Evolutionary conservation across 2,888 invertebrate genomes (phyloP), one percentile per base, ranked within the genome.

Genomic region (Trileptium ribeirensis): DNA sequence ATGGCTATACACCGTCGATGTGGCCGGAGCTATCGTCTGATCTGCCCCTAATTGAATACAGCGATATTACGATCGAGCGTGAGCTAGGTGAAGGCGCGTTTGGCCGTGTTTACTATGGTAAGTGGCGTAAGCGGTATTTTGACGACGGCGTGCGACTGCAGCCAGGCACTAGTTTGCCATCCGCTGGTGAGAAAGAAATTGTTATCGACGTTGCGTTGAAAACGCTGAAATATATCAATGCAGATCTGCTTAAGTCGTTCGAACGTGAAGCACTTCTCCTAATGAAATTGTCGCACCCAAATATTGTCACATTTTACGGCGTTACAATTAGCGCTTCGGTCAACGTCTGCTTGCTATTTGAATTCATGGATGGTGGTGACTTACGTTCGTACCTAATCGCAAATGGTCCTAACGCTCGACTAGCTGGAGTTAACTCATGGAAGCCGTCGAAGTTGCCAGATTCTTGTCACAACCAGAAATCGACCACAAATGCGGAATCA

Each of bases 11-110:
- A 15, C 51, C 8, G 51, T 8, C 51, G 24, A 8, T 24, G 8
- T 51, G 51, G 51, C 24, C 24, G 8, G 24, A 51, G 24, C 8
- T 51, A 8, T 51, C 51, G 24, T 8, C 8, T 51, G 24, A 51
- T 51, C 3, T 70, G 8, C 74, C 74, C 3, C 8, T 70, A 8
- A 33, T 70, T 33, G 8, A 3, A 8, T 31, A 15, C 31, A n/a
- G 34, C 31, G 31, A 29, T 33, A 70, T 70, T 31, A n/a, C 15
- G 3, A 70, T n/a, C 74, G 74, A 15, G 34, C 74, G 74, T 29
- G 31, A 31, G 34, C 34, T 70, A n/a, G 74, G 74, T 33, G 74
- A 70, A n/a, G 74, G 74, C n/a, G 74, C 74, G 74, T 70, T 70
- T n/a, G 74, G 74, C n/a, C 74, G 34, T 15, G 74, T 70, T 31